These are phyloP conservation scores for Drosophila kambysellisi DNA, from an alignment of 2,888 invertebrate genomes.

Conservation along the genomic window DNA sequence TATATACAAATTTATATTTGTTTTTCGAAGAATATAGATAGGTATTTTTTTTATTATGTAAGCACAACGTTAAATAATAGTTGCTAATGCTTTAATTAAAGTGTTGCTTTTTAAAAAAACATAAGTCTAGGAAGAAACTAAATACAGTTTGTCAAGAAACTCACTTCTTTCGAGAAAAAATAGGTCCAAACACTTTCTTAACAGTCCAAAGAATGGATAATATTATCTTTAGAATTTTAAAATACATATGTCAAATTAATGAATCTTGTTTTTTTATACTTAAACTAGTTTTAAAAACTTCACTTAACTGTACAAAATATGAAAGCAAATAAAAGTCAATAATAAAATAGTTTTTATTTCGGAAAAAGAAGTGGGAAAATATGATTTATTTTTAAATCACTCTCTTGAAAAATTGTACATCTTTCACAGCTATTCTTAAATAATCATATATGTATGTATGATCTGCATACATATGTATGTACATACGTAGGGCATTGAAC, in stretches of 20 bases:
- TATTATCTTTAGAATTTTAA: background rate
- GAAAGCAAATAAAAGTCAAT: background rate
- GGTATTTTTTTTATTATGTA: background rate
- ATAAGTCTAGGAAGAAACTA: background rate
- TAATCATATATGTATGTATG: background rate
- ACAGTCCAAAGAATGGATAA: background rate
- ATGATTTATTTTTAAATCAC: background rate
- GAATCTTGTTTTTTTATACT: background rate
- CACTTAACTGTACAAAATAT: background rate
- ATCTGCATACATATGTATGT: background rate
- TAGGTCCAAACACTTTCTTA: background rate
- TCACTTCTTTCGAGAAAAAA: no score
- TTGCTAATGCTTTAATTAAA: slow-evolving; percentile 10
- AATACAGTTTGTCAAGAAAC: background rate
- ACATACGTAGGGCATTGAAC: slow-evolving; percentile 4
- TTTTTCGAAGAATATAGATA: background rate
- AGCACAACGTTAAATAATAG: slow-evolving; percentile 23
- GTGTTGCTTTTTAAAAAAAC: background rate
- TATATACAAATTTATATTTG: background rate
- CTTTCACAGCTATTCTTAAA: background rate
- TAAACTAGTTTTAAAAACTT: background rate
- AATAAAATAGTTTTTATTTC: background rate
- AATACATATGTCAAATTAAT: no score
- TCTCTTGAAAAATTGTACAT: background rate
- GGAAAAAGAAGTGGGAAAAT: background rate